These are phyloP conservation scores for Euzetes globulus DNA, from an alignment of 2,888 invertebrate species.

Conservation along the genomic window DNA sequence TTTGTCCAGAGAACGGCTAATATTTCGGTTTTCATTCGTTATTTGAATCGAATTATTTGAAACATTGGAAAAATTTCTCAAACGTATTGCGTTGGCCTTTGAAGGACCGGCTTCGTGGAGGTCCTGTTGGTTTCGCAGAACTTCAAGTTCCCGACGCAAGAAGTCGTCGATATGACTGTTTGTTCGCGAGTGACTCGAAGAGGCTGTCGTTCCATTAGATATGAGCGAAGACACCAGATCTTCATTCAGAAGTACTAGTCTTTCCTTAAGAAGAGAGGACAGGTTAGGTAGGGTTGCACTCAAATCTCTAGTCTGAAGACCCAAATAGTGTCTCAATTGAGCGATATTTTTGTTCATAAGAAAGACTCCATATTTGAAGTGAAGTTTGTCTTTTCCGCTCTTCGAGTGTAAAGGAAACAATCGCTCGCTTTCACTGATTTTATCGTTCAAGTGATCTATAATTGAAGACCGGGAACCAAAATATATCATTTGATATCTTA, in stretches of 20 bases:
- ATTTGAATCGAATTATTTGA: background rate
- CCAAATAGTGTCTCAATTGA: constrained; percentile 71
- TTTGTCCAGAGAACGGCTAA: constrained; percentile 41
- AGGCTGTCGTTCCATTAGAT: background rate
- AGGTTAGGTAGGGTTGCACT: constrained; percentile 69
- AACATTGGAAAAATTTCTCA: constrained; percentile 5
- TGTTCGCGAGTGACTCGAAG: background rate
- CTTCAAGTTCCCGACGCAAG: constrained; percentile 1
- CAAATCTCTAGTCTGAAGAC: constrained; percentile 64
- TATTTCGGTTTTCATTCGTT: constrained; percentile 7
- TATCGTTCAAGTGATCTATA: constrained; percentile 65
- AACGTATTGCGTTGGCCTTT: background rate
- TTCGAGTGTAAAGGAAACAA: constrained; percentile 77
- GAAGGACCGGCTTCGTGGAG: background rate
- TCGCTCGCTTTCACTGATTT: constrained; percentile 55
- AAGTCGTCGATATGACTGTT: background rate
- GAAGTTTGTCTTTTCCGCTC: constrained; percentile 62
- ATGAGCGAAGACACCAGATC: background rate
- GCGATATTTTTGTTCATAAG: constrained; percentile 89
- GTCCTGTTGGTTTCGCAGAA: background rate
- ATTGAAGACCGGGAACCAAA: constrained; percentile 71
- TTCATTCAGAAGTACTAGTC: background rate
- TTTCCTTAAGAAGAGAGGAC: constrained; percentile 50
- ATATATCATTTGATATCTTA: constrained; percentile 57
- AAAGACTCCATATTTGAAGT: constrained; percentile 83